Evolutionary conservation across 2,888 invertebrate species (phyloP), one percentile per base, ranked within the genome.

Genomic region (Meloe dianella): DNA sequence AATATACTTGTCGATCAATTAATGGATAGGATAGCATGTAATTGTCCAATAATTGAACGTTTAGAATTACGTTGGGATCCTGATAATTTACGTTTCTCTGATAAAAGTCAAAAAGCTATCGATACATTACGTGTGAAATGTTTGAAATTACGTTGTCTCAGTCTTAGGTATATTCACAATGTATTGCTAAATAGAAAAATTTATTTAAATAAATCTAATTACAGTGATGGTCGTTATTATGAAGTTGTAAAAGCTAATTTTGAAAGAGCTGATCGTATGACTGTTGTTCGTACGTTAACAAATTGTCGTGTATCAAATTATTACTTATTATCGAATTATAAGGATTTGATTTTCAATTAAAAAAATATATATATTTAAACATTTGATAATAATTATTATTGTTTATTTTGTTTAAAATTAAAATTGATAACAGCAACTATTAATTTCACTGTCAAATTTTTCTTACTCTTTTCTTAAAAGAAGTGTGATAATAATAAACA

Each of bases 211-310:
- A 17, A n/a, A 2, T 2, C n/a, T 17, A 10, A 61, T 54, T 86
- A 59, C 85, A 95, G 97, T 80, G 99, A 99, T 83, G 99, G 99
- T 0, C 93, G 98, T 67, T 99, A 99, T 85, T 99, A 98, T 83
- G 99, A 99, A 85, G 93, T 98, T 74, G 98, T 98, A 38, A 97
- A 98, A 84, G 98, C 98, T 0, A 99, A 99, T 85, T 99, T 98
- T 84, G 98, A 99, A 85, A 89, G 99, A 77, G 98, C 99, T 0
- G 99, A 98, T 85, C 89, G 99, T 73, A 90, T 91, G 75, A 98
- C 98, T 0, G 98, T 99, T 10, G 98, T 99, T 0, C 88, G 99
- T 65, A 97, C 98, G 2, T 94, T 96, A 3, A 98, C 97, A 70
- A 98, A 96, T 85, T 98, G 97, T 83, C 88, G 93, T 70, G 97